Conservation (phyloP, 2,797 vertebrate species). For the Rhyacichthys aspro region DNA sequence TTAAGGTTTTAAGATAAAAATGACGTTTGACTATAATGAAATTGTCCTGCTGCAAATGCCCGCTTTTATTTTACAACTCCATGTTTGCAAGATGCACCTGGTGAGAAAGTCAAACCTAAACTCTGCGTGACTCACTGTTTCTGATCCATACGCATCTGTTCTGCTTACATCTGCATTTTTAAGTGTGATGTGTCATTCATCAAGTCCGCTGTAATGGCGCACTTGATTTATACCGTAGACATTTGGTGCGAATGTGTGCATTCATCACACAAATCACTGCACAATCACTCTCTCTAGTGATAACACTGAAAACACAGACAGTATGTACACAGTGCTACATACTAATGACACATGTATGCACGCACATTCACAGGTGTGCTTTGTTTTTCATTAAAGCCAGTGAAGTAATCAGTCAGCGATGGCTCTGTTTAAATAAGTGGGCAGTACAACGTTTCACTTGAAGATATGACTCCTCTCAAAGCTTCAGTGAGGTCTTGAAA, state of each 20-base stretch:
- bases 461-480: no score
- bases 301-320: slow-evolving; percentile 1
- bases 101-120: not conserved
- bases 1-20: no score
- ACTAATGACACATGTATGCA: not conserved
- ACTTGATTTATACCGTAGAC: slow-evolving; percentile 61
- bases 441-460: no score
- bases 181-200: slow-evolving; percentile 51
- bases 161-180: slow-evolving; percentile 52
- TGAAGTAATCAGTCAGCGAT: no score
- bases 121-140: slow-evolving; percentile 15
- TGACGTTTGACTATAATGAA: no score
- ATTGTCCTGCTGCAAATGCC: no score
- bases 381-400: no score
- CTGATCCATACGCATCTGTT: slow-evolving; percentile 20
- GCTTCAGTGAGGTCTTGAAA: no score
- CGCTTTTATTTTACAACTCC: no score
- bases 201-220: slow-evolving; percentile 36
- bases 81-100: not conserved
- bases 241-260: slow-evolving; percentile 39
- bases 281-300: slow-evolving; percentile 31
- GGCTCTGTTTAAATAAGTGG: no score
- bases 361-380: slow-evolving; percentile 28
- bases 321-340: not conserved
- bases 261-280: slow-evolving; percentile 50